Base-by-base conservation (phyloP, 2,113 vertebrate genomes). In the Oophaga pumilio region DNA sequence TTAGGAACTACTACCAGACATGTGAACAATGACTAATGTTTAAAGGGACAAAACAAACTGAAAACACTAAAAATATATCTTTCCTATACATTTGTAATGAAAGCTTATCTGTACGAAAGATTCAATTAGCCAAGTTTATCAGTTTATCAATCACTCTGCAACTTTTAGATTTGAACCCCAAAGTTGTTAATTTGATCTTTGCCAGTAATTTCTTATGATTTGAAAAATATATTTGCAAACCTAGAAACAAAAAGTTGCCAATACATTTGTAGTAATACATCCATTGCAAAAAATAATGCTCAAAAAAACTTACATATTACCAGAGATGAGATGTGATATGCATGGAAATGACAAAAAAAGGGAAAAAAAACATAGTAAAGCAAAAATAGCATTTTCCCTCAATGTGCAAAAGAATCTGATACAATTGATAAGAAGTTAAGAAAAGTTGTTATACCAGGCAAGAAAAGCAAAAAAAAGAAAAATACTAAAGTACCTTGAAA, bases 401-500 rank as follows among this genome's bases (percentile, higher is more conserved):
- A 68, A 12, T 26, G 64, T 0, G 64, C 24, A 12, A 43, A 24
- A n/a, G 62, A 66, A 66, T 66, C 62, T 24, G 33, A 73, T 28
- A 71, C 14, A 1, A 71, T 8, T 33, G 11, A 69, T 22, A 1
- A 33, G 68, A 12, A 71, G 33, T 20, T 1, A 43, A 71, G 26
- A 17, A 14, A 4, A 73, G 8, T 1, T 43, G 15, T 28, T 10
- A 59, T 3, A 8, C 11, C 24, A 80, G 77, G 3, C 26, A 60
- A 28, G 24, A 28, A 60, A 80, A 53, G 22, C 10, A 69, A 18
- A 13, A 18, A 13, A 13, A 50, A n/a, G 14, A 66, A 13, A 64
- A 77, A 66, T 85, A 24, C 79, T 76, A 71, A 28, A 17, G 26
- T 71, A 86, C 74, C 85, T 85, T 85, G 57, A 85, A 10, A 49